A percentile compares a stretch with the other conserved stretches of the same genome.
These are phyloP conservation scores for Meloe dianella DNA, from an alignment of 2,888 invertebrate genomes.

Conservation along the genomic window DNA sequence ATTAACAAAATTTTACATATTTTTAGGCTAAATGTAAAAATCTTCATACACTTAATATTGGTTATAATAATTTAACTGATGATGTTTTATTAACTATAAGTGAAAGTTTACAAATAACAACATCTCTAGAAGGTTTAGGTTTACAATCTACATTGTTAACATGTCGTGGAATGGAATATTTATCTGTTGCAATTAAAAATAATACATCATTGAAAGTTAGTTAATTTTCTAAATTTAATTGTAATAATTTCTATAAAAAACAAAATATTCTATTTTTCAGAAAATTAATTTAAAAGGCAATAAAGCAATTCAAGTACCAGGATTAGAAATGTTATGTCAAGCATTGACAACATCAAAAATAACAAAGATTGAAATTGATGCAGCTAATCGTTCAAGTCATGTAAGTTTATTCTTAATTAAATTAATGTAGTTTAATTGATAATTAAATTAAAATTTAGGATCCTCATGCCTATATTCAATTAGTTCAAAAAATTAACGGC, in stretches of 20 bases:
- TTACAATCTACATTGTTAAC: conserved; percentile 54
- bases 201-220: conserved; percentile 51
- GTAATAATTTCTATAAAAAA: conserved; percentile 19
- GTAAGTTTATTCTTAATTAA: conserved; percentile 44
- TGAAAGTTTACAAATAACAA: conserved; percentile 43
- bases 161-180: conserved; percentile 49
- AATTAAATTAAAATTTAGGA: conserved; percentile 42
- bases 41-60: conserved; percentile 53
- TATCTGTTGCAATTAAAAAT: conserved; percentile 49
- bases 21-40: conserved; percentile 51
- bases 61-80: conserved; percentile 55
- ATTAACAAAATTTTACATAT: not conserved
- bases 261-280: conserved; percentile 47
- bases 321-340: conserved; percentile 51
- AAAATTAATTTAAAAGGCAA: conserved; percentile 56
- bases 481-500: conserved; percentile 52
- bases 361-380: conserved; percentile 53
- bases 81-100: conserved; percentile 48
- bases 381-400: conserved; percentile 51
- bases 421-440: conserved; percentile 1
- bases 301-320: conserved; percentile 53
- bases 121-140: conserved; percentile 53
- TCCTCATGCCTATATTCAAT: conserved; percentile 50
- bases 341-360: conserved; percentile 54
- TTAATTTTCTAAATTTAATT: conserved; percentile 1